Base-by-base conservation (phyloP, 53 echinoderm and acorn worm genomes). In the Pentamera pediparva region DNA sequence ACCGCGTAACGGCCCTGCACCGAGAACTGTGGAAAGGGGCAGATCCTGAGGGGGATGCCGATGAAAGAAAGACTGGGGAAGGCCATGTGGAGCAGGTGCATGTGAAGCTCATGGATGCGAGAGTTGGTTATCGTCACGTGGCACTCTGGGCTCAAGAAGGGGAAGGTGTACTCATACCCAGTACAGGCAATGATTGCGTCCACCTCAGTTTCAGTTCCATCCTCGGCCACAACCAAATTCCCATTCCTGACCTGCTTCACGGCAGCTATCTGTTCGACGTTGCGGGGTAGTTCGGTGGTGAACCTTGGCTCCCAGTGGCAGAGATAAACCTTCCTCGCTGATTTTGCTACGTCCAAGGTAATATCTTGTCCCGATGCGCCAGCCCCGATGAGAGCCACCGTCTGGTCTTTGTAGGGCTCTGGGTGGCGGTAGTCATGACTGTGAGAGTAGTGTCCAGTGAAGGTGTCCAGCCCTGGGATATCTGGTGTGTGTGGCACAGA, bases 371-470 rank as follows among this genome's bases (percentile, higher is more conserved):
- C 95, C 10, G 90, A 95, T 3, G 55, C 48, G 13, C 90, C 88
- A 27, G 87, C 90, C 43, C 98, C 98, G 7, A 96, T 51, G 11
- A 88, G 21, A 35, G 87, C 78, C 15, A 95, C 61, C 11, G 74
- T 76, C 61, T 85, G 69, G 20, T 80, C 86, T 5, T 79, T 56
- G 78, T 75, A 91, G 21, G 38, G 64, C 54, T 78, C 78, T 22
- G 91, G 86, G 37, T 85, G 82, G 7, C 96, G 85, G 48, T 95
- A 95, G 41, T 82, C 60, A 61, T 95, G 96, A 31, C 96, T 88
- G 64, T 95, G 96, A 35, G 79, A 56, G 57, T 85, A n/a, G 17
- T 73, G 34, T 2, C 96, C 96, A 0, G 67, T 69, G 45, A 95
- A 95, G 12, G 79, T 59, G 19, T 87, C 80, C 56, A 91, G 51